These are phyloP conservation scores for Coenonympha arcania DNA, from an alignment of 2,888 invertebrate genomes.

Conservation along the genomic window DNA sequence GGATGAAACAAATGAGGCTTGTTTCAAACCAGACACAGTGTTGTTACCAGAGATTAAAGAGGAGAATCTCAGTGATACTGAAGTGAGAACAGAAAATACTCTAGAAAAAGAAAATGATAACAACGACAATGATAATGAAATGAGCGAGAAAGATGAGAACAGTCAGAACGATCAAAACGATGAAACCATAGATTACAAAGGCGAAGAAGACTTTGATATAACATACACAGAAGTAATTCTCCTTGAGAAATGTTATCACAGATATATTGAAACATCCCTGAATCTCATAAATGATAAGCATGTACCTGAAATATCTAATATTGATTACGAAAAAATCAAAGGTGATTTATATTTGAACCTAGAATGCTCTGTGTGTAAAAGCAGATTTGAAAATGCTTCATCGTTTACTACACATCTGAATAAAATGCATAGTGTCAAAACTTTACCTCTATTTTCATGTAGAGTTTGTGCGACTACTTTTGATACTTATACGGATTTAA, in stretches of 20 bases:
- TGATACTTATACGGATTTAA: slow-evolving; percentile 50
- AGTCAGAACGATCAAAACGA: slow-evolving; percentile 25
- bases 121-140: slow-evolving; percentile 24
- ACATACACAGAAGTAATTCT: slow-evolving; percentile 62
- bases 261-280: slow-evolving; percentile 48
- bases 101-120: slow-evolving; percentile 21
- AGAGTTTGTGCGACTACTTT: slow-evolving; percentile 58
- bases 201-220: slow-evolving; percentile 64
- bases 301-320: slow-evolving; percentile 45
- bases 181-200: slow-evolving; percentile 44
- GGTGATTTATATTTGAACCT: slow-evolving; percentile 38
- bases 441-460: slow-evolving; percentile 51
- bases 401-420: slow-evolving; percentile 49
- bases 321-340: slow-evolving; percentile 45
- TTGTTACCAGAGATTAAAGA: slow-evolving; percentile 42
- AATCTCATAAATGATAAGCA: slow-evolving; percentile 43
- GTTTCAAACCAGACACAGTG: slow-evolving; percentile 29
- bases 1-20: too few relatives aligned
- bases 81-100: slow-evolving; percentile 27
- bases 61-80: slow-evolving; percentile 35
- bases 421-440: slow-evolving; percentile 56
- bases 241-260: slow-evolving; percentile 57
- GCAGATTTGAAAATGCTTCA: slow-evolving; percentile 38
- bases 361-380: slow-evolving; percentile 51
- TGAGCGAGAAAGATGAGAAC: slow-evolving; percentile 24